A percentile compares a stretch with the other conserved stretches of the same genome.
These are phyloP conservation scores for Homarus americanus DNA, from an alignment of 1,140 invertebrate genomes.

Conservation along the genomic window DNA sequence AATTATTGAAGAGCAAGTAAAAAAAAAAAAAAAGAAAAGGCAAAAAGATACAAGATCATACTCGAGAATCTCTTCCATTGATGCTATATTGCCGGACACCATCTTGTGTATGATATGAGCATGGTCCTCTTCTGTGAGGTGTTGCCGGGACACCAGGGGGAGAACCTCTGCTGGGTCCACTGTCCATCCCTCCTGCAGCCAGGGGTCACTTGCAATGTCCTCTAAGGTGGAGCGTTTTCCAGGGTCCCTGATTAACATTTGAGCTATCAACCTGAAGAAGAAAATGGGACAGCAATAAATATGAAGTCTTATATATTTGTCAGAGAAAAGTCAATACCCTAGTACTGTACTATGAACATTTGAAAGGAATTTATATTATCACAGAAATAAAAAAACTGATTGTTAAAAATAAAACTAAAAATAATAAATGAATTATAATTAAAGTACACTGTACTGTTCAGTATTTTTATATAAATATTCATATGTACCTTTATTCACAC, in stretches of 20 bases:
- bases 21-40: not conserved
- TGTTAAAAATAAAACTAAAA: no score
- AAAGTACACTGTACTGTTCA: no score
- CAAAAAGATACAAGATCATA: slow-evolving; percentile 79
- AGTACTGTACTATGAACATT: no score
- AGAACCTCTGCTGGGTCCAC: slow-evolving; percentile 81
- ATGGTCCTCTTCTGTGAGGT: slow-evolving; percentile 95
- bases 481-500: no score
- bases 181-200: slow-evolving; percentile 80
- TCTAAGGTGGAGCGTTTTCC: slow-evolving; percentile 91
- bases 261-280: slow-evolving; percentile 87
- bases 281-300: not conserved
- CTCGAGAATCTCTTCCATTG: slow-evolving; percentile 95
- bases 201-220: slow-evolving; percentile 93
- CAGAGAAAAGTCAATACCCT: no score
- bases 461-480: no score
- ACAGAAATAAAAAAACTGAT: no score
- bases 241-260: slow-evolving; percentile 96
- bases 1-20: not conserved
- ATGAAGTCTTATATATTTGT: not conserved
- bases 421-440: no score
- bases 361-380: no score
- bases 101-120: slow-evolving; percentile 95
- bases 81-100: slow-evolving; percentile 96
- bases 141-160: slow-evolving; percentile 89